phyloP scores from a whole-genome alignment of 2,888 invertebrate genomes.

The Crocallis elinguaria region DNA sequence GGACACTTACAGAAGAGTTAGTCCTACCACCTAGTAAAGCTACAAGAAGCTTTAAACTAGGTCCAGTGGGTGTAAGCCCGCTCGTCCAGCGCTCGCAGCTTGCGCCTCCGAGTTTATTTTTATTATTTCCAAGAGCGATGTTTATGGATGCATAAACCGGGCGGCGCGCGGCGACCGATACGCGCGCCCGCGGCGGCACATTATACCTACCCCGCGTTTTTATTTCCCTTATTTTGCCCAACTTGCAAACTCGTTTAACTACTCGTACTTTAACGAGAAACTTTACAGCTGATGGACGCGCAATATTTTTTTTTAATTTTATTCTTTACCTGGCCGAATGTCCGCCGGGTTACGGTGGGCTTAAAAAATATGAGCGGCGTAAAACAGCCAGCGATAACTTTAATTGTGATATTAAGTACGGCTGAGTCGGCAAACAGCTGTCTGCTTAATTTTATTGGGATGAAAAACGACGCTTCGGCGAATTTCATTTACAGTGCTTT shows the following conservation, averaged over 20 bases:
- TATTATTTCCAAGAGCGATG: conserved; percentile 58
- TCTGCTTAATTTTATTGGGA: conserved; percentile 26
- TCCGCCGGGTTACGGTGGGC: conserved; percentile 23
- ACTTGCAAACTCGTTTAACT: conserved; percentile 40
- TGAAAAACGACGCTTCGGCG: conserved; percentile 4
- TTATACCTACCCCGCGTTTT: conserved; percentile 16
- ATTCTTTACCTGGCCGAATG: conserved; percentile 34
- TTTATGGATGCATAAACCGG: conserved; percentile 55
- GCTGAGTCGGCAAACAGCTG: conserved; percentile 31
- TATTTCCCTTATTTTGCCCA: conserved; percentile 39
- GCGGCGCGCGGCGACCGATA: conserved; percentile 44
- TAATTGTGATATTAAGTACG: conserved; percentile 35
- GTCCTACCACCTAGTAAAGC: too few relatives aligned
- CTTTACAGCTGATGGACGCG: conserved; percentile 35
- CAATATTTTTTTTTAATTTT: conserved; percentile 35
- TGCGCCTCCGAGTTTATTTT: conserved; percentile 50
- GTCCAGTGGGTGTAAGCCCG: too few relatives aligned
- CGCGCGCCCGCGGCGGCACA: conserved; percentile 40
- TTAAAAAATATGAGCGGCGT: conserved; percentile 33
- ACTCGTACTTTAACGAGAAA: conserved; percentile 36
- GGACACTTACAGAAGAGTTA: too few relatives aligned
- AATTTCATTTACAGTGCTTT: not conserved
- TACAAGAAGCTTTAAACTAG: too few relatives aligned
- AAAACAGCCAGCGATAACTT: conserved; percentile 35
- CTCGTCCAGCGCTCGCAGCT: not conserved